phyloP scores from a whole-genome alignment of 53 echinoderm and acorn worm genomes.

The Antedon mediterranea region DNA sequence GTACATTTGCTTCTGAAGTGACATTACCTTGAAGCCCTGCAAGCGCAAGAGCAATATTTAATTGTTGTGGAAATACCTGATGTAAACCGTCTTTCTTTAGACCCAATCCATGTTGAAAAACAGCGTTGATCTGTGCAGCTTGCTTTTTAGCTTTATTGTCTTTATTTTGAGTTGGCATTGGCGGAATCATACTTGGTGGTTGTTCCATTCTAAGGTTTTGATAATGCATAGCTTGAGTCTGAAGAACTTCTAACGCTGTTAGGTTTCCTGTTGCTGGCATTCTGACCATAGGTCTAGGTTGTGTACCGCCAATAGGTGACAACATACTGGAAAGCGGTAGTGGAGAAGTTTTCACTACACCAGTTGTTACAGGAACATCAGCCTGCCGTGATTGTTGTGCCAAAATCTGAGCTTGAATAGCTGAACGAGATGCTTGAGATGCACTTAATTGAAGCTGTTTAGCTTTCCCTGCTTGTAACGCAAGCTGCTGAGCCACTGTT shows the following conservation, averaged over 20 bases:
- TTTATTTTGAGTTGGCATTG: neutral
- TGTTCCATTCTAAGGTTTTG: neutral
- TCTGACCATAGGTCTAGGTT: neutral
- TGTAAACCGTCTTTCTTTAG: neutral
- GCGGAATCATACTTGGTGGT: neutral
- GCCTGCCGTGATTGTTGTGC: neutral
- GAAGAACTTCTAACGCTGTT: neutral
- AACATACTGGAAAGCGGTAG: neutral
- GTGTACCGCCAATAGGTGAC: neutral
- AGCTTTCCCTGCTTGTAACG: neutral
- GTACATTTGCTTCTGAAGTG: neutral
- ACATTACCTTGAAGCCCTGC: neutral
- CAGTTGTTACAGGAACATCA: neutral
- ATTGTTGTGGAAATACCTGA: neutral
- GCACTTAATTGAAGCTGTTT: neutral
- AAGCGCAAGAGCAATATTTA: neutral
- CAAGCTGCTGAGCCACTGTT: neutral
- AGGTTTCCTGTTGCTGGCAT: neutral
- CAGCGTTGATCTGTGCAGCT: neutral
- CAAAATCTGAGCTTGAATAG: neutral
- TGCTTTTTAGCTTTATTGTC: neutral
- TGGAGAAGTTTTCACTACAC: neutral
- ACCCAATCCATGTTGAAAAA: neutral
- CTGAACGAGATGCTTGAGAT: neutral
- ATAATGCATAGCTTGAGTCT: neutral